Evolutionary conservation across 1,140 invertebrate genomes (phyloP).

Genomic region (Cydia fagiglandana): DNA sequence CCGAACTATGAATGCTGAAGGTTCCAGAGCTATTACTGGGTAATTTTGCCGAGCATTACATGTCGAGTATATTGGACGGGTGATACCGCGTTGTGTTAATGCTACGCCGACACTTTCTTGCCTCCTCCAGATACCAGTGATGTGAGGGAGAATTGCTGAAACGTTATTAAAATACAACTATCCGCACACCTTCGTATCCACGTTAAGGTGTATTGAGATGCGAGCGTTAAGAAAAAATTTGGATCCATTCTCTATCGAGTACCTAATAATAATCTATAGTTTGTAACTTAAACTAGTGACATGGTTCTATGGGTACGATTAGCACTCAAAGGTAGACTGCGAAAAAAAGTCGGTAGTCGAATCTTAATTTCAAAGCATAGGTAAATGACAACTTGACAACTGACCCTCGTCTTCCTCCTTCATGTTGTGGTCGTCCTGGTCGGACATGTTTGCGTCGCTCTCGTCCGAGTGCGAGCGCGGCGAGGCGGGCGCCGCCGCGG

Average conservation of each 20-base stretch:
- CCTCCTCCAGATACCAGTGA: slow-evolving; percentile 47
- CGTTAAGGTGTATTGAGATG: neutral
- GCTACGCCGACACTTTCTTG: slow-evolving; percentile 64
- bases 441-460: slow-evolving; percentile 83
- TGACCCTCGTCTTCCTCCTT: slow-evolving; percentile 92
- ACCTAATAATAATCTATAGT: no score
- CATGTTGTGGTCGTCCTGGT: slow-evolving; percentile 88
- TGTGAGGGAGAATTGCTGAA: slow-evolving; percentile 44
- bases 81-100: slow-evolving; percentile 61
- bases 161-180: slow-evolving; percentile 3
- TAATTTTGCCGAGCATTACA: slow-evolving; percentile 67
- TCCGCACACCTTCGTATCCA: neutral
- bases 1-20: slow-evolving; percentile 68
- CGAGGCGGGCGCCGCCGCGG: slow-evolving; percentile 78
- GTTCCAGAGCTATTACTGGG: slow-evolving; percentile 66
- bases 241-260: no score
- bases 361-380: neutral
- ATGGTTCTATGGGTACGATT: no score
- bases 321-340: no score
- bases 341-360: neutral
- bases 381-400: slow-evolving; percentile 51
- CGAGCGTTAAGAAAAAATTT: no score
- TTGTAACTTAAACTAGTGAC: no score
- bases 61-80: slow-evolving; percentile 54
- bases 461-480: slow-evolving; percentile 85